Evolutionary conservation across 1,140 invertebrate genomes (phyloP).

Genomic region (Caenorhabditis elegans): WBcel235 BX284602.5:13326501-13327000

Average conservation of each 20-base stretch:
- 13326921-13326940: no score
- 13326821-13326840: no score
- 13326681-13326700: slow-evolving; percentile 12
- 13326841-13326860: no score
- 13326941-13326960: no score
- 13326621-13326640: neutral
- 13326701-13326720: neutral
- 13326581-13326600: neutral
- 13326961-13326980: no score
- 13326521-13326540: neutral
- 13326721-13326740: neutral
- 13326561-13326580: neutral
- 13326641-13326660: neutral
- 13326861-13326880: no score
- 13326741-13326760: neutral
- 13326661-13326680: slow-evolving; percentile 33
- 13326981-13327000: no score
- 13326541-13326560: slow-evolving; percentile 1
- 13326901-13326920: no score
- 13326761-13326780: slow-evolving; percentile 43
- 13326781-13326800: slow-evolving; percentile 5
- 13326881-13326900: no score
- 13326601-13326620: slow-evolving; percentile 21
- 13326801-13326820: neutral
- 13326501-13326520: no score